Evolutionary conservation across 2,797 vertebrate genomes (phyloP).

Genomic region (Scarus forsteni): DNA sequence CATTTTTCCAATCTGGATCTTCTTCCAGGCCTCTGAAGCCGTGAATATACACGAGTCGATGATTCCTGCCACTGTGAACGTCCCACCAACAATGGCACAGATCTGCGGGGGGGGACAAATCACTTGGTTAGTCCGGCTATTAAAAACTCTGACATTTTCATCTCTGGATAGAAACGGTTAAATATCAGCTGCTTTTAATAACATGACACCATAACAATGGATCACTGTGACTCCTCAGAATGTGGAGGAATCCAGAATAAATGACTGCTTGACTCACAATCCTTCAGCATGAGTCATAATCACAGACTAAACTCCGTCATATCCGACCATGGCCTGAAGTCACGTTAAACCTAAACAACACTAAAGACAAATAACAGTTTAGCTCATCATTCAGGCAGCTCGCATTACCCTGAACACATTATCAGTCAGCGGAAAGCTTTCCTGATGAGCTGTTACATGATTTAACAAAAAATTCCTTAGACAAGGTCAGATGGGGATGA

Average conservation of each 20-base stretch:
- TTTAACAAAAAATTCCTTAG: constrained; percentile 21
- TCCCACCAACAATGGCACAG: constrained; percentile 97
- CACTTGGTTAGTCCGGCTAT: not conserved
- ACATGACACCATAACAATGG: constrained; percentile 13
- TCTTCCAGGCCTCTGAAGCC: constrained; percentile 99
- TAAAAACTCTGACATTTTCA: not conserved
- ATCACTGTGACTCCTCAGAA: constrained; percentile 15
- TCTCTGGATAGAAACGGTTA: not conserved
- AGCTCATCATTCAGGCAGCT: constrained; percentile 47
- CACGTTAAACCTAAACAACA: constrained; percentile 53
- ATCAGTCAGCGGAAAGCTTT: constrained; percentile 50
- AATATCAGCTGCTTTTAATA: constrained; percentile 30
- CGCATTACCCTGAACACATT: constrained; percentile 28
- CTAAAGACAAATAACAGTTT: constrained; percentile 43
- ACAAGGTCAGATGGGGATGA: constrained; percentile 5
- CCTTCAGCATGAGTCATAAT: constrained; percentile 66
- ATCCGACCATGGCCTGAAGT: constrained; percentile 40
- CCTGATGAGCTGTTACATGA: constrained; percentile 14
- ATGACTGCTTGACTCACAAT: constrained; percentile 53
- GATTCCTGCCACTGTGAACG: constrained; percentile 98
- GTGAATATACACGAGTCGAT: constrained; percentile 99
- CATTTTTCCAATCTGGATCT: constrained; percentile 99
- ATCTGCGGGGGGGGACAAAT: constrained; percentile 82
- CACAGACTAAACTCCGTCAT: constrained; percentile 58
- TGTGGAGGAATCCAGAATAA: constrained; percentile 31